Evolutionary conservation across 2,797 vertebrate species (phyloP), one percentile per base, ranked within the genome.

Genomic region (Chloroceryle amazona): DNA sequence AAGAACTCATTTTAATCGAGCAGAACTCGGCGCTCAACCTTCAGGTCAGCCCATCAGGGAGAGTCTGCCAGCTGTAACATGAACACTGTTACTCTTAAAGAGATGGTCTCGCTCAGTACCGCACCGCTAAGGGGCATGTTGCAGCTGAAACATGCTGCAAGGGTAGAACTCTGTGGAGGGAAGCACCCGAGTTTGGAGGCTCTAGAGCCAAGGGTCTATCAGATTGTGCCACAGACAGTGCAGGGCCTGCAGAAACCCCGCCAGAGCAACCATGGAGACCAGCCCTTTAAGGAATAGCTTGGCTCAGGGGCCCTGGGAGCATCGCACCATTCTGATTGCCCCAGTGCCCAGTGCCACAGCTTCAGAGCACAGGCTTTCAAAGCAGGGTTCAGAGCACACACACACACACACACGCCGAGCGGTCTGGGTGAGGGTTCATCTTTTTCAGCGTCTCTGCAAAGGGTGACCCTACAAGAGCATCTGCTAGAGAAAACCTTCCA

Each of bases 301-400:
- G 91, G 93, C 79, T 87, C 47, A 26, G 74, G 71, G 89, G 63
- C 14, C 73, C 74, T 72, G 95, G 92, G 96, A 90, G 49, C 86
- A 82, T 46, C 11, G 0, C 46, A 21, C 35, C 1, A 2, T 41
- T 71, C 70, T 1, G 16, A 57, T 10, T 44, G 52, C 86, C 94
- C 95, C 95, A 91, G 93, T 9, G 54, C 75, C 72, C 78, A 12
- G 84, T 0, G 16, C 84, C 84, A 70, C 76, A 81, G 82, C 66
- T 60, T 41, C 22, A 4, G 23, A 61, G 85, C 4, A 0, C 81
- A 92, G 70, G 72, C 87, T 80, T 89, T 91, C 89, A 94, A 96
- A 96, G 97, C 94, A 90, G 88, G 91, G 94, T 63, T 97, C 85
- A 55, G 88, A 92, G 83, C 78, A 63, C 86, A 54, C 82, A 86